phyloP scores from a whole-genome alignment of 2,797 vertebrate species.

The Melopsittacus undulatus region DNA sequence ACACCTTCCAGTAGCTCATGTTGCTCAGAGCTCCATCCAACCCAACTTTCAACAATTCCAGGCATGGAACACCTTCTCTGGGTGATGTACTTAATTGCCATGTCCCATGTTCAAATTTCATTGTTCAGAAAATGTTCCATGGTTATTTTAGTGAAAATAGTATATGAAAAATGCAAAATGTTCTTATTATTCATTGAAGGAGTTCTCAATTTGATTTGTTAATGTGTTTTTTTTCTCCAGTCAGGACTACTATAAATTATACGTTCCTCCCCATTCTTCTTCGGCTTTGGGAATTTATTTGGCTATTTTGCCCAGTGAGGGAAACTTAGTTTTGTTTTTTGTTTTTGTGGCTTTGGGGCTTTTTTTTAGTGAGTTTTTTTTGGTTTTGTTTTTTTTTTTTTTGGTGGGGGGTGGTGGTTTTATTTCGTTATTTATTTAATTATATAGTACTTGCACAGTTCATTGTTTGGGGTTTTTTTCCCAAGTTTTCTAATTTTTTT shows the following conservation, averaged over 20 bases:
- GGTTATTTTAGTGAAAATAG: not conserved
- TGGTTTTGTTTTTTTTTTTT: too few relatives aligned
- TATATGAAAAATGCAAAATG: not conserved
- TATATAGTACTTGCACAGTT: not conserved
- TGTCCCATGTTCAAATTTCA: not conserved
- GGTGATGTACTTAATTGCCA: not conserved
- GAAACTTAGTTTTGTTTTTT: not conserved
- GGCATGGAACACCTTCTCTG: not conserved
- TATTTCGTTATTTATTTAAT: not conserved
- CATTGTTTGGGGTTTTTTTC: not conserved
- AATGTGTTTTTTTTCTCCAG: not conserved
- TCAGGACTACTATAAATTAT: not conserved
- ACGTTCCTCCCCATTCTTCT: rapidly evolving
- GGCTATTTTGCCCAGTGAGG: not conserved
- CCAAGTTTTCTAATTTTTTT: not conserved
- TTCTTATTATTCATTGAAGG: not conserved
- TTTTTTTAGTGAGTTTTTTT: too few relatives aligned
- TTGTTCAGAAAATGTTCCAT: not conserved
- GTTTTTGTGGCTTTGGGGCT: too few relatives aligned
- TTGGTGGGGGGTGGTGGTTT: too few relatives aligned
- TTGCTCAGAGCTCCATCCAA: not conserved
- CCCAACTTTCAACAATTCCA: rapidly evolving
- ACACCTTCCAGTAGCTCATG: not conserved
- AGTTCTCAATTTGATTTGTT: not conserved
- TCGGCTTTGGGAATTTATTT: not conserved